A percentile compares a stretch with the other conserved stretches of the same genome.
Conservation (phyloP, 2,113 vertebrate species). For the Lutjanus erythropterus region DNA sequence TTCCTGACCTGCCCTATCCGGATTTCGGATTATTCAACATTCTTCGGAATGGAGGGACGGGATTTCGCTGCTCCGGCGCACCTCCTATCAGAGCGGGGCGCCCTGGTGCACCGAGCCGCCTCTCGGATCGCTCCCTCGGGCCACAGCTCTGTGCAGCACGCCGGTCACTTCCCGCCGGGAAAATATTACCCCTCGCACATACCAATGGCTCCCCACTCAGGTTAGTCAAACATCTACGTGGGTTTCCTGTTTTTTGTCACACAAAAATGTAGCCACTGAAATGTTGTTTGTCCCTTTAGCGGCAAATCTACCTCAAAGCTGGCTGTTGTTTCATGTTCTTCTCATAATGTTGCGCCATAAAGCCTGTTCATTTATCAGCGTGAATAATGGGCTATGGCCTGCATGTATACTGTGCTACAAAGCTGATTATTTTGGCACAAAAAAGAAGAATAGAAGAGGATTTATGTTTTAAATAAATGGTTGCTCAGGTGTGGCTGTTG, state of each 20-base stretch:
- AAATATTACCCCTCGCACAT: conserved; percentile 97
- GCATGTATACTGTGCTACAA: conserved; percentile 43
- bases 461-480: conserved; percentile 29
- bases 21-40: conserved; percentile 84
- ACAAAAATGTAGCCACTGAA: neutral
- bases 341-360: conserved; percentile 35
- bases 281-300: neutral
- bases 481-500: conserved; percentile 59
- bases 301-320: neutral
- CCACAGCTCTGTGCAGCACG: conserved; percentile 90
- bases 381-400: conserved; percentile 31
- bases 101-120: conserved; percentile 91
- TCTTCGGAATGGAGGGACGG: conserved; percentile 93
- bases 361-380: conserved; percentile 42
- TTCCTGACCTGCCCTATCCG: conserved; percentile 75
- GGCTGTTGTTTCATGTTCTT: conserved; percentile 40
- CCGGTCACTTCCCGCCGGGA: conserved; percentile 92
- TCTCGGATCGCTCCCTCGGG: conserved; percentile 91
- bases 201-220: conserved; percentile 97
- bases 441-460: conserved; percentile 26
- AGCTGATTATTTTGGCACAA: conserved; percentile 46
- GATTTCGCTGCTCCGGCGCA: conserved; percentile 95
- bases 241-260: conserved; percentile 20
- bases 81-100: conserved; percentile 93
- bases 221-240: conserved; percentile 83